Base-by-base conservation (phyloP, 2,113 vertebrate species). In the Athene cunicularia region DNA sequence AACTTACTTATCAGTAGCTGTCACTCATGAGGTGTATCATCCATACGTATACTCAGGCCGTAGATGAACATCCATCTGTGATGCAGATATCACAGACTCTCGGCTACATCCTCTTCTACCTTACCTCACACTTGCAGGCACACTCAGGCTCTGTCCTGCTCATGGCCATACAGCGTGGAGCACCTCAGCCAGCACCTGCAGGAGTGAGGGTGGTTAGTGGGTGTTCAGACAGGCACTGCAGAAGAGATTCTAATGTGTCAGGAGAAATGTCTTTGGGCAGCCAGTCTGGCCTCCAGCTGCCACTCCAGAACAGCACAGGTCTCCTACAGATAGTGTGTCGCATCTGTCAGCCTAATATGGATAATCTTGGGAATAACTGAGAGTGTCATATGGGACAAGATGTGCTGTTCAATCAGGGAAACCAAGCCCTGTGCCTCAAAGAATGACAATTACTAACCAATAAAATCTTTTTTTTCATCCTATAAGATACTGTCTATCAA, bases 161-260 rank as follows among this genome's bases (percentile, higher is more conserved):
- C 17, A 6, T 0, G 11, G 39, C 41, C 16, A 2, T 2, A 7
- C 20, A 33, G 68, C n/a, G 21, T 3, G 23, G 9, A 76, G 39
- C 39, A 39, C 62, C 89, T 23, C 53, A 2, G 1, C 52, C 86
- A 72, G 63, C 28, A 50, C 37, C 19, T 0, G 0, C 24, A 14
- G 68, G 32, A 53, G 24, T 0, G 33, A 62, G n/a, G 16, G 27
- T 3, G 17, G 19, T 16, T 7, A 9, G 45, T 5, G 59, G 27
- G 2, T 41, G 49, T 13, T 77, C 72, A 74, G 49, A 37, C 39
- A 28, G 50, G 63, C 55, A 22, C 32, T 1, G 7, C 20, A n/a
- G 37, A 15, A 74, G 23, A 74, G n/a, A n/a, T n/a, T 50, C 21
- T 13, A 35, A 5, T 2, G 3, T 1, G 12, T 3, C 74, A 45